These are phyloP conservation scores for Pavo muticus DNA, from an alignment of 2,113 vertebrate genomes.

Conservation along the genomic window DNA sequence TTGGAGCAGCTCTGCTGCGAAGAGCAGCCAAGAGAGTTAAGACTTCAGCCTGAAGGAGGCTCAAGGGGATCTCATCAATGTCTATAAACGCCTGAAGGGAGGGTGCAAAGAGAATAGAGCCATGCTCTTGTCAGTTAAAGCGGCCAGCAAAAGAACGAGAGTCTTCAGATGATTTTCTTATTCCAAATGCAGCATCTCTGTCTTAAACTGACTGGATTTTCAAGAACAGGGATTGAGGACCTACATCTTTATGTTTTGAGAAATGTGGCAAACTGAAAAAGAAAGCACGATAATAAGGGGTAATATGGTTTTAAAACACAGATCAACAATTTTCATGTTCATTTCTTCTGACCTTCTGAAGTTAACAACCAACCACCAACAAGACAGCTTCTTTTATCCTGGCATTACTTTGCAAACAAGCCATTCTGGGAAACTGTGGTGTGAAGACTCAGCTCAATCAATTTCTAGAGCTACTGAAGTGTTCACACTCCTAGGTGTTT, in stretches of 20 bases:
- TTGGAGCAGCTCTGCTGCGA: neutral
- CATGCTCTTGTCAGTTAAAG: too few species aligned
- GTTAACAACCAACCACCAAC: neutral
- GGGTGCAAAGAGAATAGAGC: neutral
- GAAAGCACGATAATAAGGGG: neutral
- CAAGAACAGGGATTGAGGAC: neutral
- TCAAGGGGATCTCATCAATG: neutral
- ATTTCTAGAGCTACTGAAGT: neutral
- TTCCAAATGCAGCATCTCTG: neutral
- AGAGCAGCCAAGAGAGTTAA: neutral
- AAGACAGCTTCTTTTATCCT: neutral
- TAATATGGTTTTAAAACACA: neutral
- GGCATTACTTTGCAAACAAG: neutral
- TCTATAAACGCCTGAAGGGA: neutral
- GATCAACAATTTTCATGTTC: neutral
- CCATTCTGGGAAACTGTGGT: fast-evolving
- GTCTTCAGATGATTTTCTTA: neutral
- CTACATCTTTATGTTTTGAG: neutral
- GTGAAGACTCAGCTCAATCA: neutral
- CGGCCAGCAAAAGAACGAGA: neutral
- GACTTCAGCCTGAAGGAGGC: neutral
- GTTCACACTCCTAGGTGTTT: neutral
- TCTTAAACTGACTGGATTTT: neutral
- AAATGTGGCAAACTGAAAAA: neutral
- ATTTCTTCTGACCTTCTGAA: neutral